Evolutionary conservation across 2,113 vertebrate genomes (phyloP).

Genomic region (Gopherus evgoodei): DNA sequence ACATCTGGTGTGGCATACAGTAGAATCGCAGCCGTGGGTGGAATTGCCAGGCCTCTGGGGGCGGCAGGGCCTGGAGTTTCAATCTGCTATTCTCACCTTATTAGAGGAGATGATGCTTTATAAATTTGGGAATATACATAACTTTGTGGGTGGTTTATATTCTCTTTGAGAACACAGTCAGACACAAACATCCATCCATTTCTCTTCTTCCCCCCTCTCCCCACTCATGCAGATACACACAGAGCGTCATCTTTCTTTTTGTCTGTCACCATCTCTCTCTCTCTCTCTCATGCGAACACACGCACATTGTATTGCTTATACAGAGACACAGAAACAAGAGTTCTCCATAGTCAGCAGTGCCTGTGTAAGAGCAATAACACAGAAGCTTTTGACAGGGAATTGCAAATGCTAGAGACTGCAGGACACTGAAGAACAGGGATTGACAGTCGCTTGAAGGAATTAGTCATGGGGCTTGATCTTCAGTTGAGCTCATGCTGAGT

Average conservation of each 20-base stretch:
- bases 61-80: background rate
- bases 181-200: background rate
- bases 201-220: background rate
- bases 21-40: constrained; percentile 6
- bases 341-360: background rate
- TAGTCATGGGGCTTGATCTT: too few relatives aligned
- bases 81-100: constrained; percentile 32
- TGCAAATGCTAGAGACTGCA: background rate
- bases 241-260: background rate
- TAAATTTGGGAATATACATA: background rate
- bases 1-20: background rate
- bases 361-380: background rate
- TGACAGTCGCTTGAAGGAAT: background rate
- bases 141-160: background rate
- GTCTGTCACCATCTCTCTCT: background rate
- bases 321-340: background rate
- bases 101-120: background rate
- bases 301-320: background rate
- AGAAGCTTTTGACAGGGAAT: background rate
- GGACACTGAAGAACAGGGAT: background rate
- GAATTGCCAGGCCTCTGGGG: background rate
- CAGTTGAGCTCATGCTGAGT: background rate
- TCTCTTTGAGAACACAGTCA: background rate
- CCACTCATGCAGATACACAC: background rate
- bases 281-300: background rate